Conservation (phyloP, 2,888 invertebrate genomes). For the Tolmerus cingulatus region DNA sequence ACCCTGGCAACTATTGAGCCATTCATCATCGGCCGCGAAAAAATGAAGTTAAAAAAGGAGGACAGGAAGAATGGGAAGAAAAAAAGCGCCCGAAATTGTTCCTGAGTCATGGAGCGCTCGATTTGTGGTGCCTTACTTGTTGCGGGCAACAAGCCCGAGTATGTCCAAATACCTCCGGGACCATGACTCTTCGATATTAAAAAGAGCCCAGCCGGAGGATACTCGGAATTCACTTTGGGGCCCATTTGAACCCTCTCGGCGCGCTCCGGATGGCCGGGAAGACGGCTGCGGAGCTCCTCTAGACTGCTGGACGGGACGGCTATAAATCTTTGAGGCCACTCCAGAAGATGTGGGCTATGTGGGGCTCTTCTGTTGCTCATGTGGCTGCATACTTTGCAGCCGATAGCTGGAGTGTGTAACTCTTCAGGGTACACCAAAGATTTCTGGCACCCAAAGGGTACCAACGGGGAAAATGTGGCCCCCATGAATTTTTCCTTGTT, state of each 20-base stretch:
- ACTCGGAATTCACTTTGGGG: constrained; percentile 31
- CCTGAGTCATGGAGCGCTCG: constrained; percentile 28
- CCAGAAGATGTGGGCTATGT: not conserved
- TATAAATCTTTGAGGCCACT: constrained; percentile 37
- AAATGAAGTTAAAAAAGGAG: constrained; percentile 21
- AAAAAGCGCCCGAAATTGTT: not conserved
- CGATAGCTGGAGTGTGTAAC: not conserved
- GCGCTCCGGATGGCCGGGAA: not conserved
- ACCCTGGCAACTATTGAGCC: constrained; percentile 18
- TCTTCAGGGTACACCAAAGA: not conserved
- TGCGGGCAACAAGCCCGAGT: not conserved
- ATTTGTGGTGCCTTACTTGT: constrained; percentile 38
- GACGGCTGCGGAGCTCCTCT: not conserved
- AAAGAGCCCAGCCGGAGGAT: constrained; percentile 16
- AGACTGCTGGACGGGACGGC: constrained; percentile 31
- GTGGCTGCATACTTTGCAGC: not conserved
- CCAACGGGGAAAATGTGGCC: not conserved
- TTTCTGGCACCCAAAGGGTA: not conserved
- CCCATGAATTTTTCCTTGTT: constrained; percentile 19
- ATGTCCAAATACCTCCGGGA: constrained; percentile 31
- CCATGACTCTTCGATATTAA: constrained; percentile 34
- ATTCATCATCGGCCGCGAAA: constrained; percentile 37
- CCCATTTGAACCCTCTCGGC: constrained; percentile 2
- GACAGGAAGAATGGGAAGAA: not conserved
- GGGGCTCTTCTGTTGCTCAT: constrained; percentile 6